Percentiles rank a stretch among this genome's conserved stretches.
Evolutionary conservation across 2,888 invertebrate genomes (phyloP).

Genomic region (Ectemnius lituratus): DNA sequence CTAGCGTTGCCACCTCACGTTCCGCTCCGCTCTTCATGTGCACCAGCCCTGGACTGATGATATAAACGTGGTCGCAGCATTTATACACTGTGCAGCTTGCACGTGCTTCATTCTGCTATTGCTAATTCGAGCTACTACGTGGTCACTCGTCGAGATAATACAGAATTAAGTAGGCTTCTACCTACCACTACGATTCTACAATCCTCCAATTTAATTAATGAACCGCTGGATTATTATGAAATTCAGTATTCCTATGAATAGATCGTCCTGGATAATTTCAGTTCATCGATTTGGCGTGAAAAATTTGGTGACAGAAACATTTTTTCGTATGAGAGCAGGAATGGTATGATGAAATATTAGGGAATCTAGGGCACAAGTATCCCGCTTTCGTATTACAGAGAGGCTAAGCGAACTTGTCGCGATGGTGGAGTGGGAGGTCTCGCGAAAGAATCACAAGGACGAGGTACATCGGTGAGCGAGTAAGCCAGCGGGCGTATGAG

Average conservation of each 20-base stretch:
- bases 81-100: conserved; percentile 29
- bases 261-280: too few relatives aligned
- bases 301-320: too few relatives aligned
- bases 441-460: background rate
- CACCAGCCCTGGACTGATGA: conserved; percentile 14
- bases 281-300: too few relatives aligned
- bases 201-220: background rate
- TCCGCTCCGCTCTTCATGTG: background rate
- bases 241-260: too few relatives aligned
- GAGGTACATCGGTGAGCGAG: background rate
- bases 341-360: too few relatives aligned
- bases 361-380: background rate
- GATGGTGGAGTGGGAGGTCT: background rate
- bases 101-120: conserved; percentile 12
- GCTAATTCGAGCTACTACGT: conserved; percentile 27
- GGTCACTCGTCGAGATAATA: conserved; percentile 28
- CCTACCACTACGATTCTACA: background rate
- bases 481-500: background rate
- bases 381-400: background rate
- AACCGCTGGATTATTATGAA: too few relatives aligned
- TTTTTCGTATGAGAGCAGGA: too few relatives aligned
- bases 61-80: conserved; percentile 34
- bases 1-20: background rate
- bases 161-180: conserved; percentile 27
- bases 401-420: too few relatives aligned